These are phyloP conservation scores for Tetragonisca angustula DNA, from an alignment of 2,888 invertebrate species.

Conservation along the genomic window DNA sequence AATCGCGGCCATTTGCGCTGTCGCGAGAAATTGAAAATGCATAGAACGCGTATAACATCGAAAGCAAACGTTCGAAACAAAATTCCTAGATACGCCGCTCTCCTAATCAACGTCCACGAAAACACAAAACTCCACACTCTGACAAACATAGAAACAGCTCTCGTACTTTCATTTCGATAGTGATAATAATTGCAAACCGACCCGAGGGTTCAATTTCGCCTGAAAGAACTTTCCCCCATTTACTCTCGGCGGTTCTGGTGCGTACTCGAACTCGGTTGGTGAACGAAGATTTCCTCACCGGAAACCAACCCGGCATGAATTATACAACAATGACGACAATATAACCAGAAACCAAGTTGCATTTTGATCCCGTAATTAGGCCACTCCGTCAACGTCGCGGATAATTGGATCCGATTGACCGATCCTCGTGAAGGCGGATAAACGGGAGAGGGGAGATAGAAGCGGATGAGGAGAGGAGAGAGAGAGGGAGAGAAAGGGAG, in stretches of 20 bases:
- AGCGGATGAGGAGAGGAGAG: too few relatives aligned
- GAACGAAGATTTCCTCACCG: background rate
- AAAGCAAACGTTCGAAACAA: too few relatives aligned
- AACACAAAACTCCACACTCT: too few relatives aligned
- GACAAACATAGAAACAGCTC: background rate
- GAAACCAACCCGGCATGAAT: background rate
- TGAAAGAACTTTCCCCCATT: background rate
- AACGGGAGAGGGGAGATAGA: too few relatives aligned
- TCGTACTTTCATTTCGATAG: background rate
- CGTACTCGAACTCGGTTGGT: background rate
- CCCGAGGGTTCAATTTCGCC: background rate
- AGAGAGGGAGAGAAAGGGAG: too few relatives aligned
- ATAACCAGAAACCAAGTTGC: background rate
- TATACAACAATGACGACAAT: background rate
- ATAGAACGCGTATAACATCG: too few relatives aligned
- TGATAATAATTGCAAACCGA: background rate
- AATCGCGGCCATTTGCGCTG: too few relatives aligned
- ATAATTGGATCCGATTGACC: constrained; percentile 31
- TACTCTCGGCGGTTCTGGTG: background rate
- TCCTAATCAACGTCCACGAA: too few relatives aligned
- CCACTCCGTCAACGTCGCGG: constrained; percentile 31
- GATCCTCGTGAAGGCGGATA: too few relatives aligned
- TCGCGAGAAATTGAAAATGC: too few relatives aligned
- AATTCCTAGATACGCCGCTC: too few relatives aligned
- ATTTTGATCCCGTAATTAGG: constrained; percentile 35